phyloP scores from a whole-genome alignment of 1,140 invertebrate species.

The Carposina sasakii region DNA sequence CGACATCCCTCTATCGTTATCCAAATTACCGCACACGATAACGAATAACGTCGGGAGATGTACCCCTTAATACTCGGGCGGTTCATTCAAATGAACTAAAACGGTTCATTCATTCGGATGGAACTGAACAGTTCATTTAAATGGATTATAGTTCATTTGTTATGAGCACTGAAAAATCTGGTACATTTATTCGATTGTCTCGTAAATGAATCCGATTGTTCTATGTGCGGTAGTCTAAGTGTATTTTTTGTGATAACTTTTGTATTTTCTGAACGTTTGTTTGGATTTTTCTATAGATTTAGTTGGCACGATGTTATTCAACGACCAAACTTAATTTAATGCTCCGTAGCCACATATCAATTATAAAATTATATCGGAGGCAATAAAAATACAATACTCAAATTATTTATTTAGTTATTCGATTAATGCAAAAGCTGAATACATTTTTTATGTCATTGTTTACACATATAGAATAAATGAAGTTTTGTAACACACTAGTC shows the following conservation, averaged over 20 bases:
- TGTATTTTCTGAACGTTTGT: no score
- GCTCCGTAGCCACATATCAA: conserved; percentile 59
- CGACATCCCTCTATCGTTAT: conserved; percentile 63
- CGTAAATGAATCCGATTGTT: conserved; percentile 17
- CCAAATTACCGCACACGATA: conserved; percentile 63
- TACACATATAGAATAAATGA: conserved; percentile 15
- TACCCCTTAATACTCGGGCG: conserved; percentile 40
- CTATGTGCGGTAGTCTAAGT: conserved; percentile 15
- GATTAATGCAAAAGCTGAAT: no score
- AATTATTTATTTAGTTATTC: neutral
- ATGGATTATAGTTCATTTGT: conserved; percentile 18
- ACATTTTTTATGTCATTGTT: no score
- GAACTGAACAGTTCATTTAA: conserved; percentile 20
- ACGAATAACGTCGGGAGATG: conserved; percentile 69
- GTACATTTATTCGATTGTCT: conserved; percentile 3
- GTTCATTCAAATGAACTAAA: conserved; percentile 28
- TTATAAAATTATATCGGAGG: conserved; percentile 43
- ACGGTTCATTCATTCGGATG: conserved; percentile 40
- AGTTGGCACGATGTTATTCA: conserved; percentile 7
- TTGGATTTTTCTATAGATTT: no score
- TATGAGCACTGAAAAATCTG: neutral
- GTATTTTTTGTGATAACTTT: conserved; percentile 18
- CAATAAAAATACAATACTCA: conserved; percentile 33
- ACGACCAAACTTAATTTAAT: conserved; percentile 32
- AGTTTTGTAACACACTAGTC: conserved; percentile 41